Evolutionary conservation across 2,797 vertebrate species (phyloP).

Genomic region (Alauda arvensis): DNA sequence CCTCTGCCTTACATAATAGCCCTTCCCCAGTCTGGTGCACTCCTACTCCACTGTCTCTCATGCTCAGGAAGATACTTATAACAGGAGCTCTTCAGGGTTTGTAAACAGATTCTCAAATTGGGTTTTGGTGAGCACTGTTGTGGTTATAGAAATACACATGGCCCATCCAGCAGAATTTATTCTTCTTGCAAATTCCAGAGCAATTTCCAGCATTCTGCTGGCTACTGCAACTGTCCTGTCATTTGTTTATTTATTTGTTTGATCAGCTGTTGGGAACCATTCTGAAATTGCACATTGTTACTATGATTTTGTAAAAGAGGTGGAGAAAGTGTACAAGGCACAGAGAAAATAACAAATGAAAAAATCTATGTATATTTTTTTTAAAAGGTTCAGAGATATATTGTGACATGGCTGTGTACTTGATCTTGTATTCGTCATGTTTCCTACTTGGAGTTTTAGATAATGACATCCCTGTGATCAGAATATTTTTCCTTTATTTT

Average conservation of each 20-base stretch:
- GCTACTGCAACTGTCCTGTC: slow-evolving; percentile 8
- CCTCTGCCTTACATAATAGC: not conserved
- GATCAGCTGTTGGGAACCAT: not conserved
- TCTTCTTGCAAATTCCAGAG: not conserved
- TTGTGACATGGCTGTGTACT: slow-evolving; percentile 75
- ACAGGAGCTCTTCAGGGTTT: not conserved
- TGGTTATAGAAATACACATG: not conserved
- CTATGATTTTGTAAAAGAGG: slow-evolving; percentile 30
- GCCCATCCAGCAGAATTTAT: not conserved
- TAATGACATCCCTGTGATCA: slow-evolving; percentile 80
- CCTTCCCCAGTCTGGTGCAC: not conserved
- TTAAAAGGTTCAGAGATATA: slow-evolving; percentile 70
- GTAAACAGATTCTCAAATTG: not conserved
- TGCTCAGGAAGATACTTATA: not conserved
- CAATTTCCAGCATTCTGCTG: not conserved
- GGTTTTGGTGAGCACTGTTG: not conserved
- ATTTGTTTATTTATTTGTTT: slow-evolving; percentile 20
- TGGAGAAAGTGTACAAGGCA: slow-evolving; percentile 1
- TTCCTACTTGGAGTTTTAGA: slow-evolving; percentile 83
- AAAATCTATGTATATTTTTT: slow-evolving; percentile 41
- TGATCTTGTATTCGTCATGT: slow-evolving; percentile 76
- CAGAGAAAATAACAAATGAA: slow-evolving; percentile 30
- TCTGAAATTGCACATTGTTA: slow-evolving; percentile 31
- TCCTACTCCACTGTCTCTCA: not conserved
- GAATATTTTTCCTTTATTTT: slow-evolving; percentile 72